These are phyloP conservation scores for Equus przewalskii DNA, from an alignment of 2,113 vertebrate genomes.

Conservation along the genomic window DNA sequence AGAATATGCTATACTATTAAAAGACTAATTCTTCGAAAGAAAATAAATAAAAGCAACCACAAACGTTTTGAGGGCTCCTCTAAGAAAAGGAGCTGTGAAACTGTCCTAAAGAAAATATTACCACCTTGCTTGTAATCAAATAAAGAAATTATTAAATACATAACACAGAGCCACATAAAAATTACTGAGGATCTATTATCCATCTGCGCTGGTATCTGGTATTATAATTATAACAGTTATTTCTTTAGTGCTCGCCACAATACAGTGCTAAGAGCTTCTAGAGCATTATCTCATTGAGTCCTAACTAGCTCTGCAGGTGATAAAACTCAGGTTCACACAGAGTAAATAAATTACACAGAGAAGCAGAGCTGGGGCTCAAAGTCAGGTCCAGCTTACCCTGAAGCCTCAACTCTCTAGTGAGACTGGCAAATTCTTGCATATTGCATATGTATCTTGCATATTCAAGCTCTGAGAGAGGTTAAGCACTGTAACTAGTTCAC, in stretches of 20 bases:
- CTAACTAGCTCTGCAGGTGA: neutral
- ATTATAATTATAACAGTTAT: neutral
- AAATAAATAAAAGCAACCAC: neutral
- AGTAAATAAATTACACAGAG: neutral
- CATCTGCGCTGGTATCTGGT: neutral
- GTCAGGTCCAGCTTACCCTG: neutral
- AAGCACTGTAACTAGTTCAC: neutral
- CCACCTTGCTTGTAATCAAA: constrained; percentile 10
- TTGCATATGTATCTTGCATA: neutral
- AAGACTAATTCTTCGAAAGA: constrained; percentile 15
- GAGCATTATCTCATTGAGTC: neutral
- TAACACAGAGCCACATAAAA: constrained; percentile 1
- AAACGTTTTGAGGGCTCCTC: constrained; percentile 3
- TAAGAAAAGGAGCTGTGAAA: constrained; percentile 54
- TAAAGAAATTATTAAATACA: neutral
- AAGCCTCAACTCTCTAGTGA: neutral
- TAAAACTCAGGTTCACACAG: neutral
- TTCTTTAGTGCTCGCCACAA: neutral
- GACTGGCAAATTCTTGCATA: neutral
- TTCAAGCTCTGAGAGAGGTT: neutral
- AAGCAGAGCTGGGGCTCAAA: neutral
- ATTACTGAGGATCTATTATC: neutral
- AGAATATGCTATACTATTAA: neutral
- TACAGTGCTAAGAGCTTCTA: neutral
- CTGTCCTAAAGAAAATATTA: neutral